These are phyloP conservation scores for Turritopsis rubra DNA, from an alignment of 30 jellyfish, hydroid and myxozoan genomes.

Conservation along the genomic window DNA sequence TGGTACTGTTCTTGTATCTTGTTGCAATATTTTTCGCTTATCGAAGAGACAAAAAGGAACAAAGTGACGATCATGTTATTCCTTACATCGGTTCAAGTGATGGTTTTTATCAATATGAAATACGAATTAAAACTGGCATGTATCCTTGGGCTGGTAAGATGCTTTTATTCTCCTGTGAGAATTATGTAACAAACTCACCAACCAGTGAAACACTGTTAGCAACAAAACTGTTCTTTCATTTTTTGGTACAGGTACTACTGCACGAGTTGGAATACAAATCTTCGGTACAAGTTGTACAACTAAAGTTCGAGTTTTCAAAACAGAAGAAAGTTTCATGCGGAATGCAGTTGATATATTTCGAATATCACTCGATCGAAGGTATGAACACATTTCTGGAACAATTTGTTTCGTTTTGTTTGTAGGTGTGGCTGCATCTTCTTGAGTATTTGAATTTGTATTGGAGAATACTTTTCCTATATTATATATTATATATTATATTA, in stretches of 20 bases:
- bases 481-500: not conserved
- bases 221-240: not conserved
- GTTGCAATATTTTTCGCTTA: conserved; percentile 47
- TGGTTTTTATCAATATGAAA: conserved; percentile 75
- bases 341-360: conserved; percentile 76
- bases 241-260: conserved; percentile 64
- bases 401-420: not conserved
- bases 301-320: conserved; percentile 56
- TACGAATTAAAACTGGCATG: conserved; percentile 78
- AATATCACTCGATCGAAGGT: conserved; percentile 81
- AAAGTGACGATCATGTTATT: conserved; percentile 56
- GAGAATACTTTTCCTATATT: not conserved
- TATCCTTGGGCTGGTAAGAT: conserved; percentile 78
- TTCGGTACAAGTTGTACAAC: conserved; percentile 73
- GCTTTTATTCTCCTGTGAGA: not conserved
- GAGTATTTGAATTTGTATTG: no score
- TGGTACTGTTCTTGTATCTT: conserved; percentile 48
- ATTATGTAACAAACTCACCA: not conserved
- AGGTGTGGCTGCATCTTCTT: not conserved
- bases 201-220: not conserved
- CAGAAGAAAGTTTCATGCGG: conserved; percentile 59
- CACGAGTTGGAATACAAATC: conserved; percentile 75
- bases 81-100: conserved; percentile 88
- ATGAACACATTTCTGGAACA: not conserved
- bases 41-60: conserved; percentile 67